These are phyloP conservation scores for Laspeyria flexula DNA, from an alignment of 2,888 invertebrate species.

Conservation along the genomic window DNA sequence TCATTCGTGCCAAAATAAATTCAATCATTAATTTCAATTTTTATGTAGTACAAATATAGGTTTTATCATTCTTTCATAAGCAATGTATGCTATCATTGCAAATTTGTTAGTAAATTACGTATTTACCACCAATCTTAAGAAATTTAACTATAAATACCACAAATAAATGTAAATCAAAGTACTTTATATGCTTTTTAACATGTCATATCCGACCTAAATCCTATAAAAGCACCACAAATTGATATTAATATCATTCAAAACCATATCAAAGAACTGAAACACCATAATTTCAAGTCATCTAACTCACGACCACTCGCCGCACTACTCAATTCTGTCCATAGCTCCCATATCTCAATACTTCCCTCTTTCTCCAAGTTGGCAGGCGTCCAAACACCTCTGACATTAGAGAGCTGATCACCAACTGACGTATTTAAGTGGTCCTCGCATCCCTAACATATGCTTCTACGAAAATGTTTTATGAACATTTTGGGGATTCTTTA, in stretches of 20 bases:
- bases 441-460: conserved; percentile 29
- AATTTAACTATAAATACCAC: no score
- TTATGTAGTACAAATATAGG: no score
- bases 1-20: no score
- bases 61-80: no score
- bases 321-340: conserved; percentile 16
- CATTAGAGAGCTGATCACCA: conserved; percentile 49
- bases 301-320: background rate
- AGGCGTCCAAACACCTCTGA: conserved; percentile 57
- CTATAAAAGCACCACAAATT: background rate
- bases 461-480: conserved; percentile 23
- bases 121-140: no score
- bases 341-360: conserved; percentile 16
- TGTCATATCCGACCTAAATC: background rate
- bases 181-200: background rate
- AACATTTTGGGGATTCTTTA: conserved; percentile 9
- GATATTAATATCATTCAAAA: background rate
- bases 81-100: no score
- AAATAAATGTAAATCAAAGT: no score
- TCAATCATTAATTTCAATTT: no score
- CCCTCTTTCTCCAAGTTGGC: conserved; percentile 39
- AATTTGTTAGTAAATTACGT: no score
- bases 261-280: background rate
- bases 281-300: background rate
- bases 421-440: conserved; percentile 53